A percentile compares a stretch with the other conserved stretches of the same genome.
phyloP scores from a whole-genome alignment of 1,140 invertebrate species.

The Cephus cinctus region DNA sequence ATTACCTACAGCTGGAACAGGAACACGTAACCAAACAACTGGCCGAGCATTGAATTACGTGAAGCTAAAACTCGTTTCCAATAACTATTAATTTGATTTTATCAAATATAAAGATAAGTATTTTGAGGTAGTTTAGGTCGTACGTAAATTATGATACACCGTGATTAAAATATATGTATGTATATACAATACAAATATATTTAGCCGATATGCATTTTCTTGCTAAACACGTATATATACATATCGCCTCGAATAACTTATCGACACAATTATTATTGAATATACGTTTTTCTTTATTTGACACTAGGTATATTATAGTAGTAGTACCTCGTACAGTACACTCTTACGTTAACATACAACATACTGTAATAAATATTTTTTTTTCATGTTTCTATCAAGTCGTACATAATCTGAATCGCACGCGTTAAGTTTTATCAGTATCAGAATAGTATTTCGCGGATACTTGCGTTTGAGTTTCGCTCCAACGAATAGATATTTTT shows the following conservation, averaged over 20 bases:
- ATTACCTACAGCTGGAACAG: too few species aligned
- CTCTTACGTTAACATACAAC: constrained; percentile 19
- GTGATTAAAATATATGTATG: too few species aligned
- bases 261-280: constrained; percentile 15
- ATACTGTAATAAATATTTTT: constrained; percentile 5
- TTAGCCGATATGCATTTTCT: constrained; percentile 17
- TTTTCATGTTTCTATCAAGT: too few species aligned
- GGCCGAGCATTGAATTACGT: too few species aligned
- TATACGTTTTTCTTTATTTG: constrained; percentile 17
- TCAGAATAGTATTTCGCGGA: constrained; percentile 13
- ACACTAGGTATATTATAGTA: constrained; percentile 22
- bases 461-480: neutral
- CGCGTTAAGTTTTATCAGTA: constrained; percentile 12
- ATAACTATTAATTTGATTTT: too few species aligned
- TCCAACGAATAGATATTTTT: too few species aligned
- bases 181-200: constrained; percentile 28
- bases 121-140: too few species aligned
- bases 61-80: too few species aligned
- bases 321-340: constrained; percentile 11
- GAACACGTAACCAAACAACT: too few species aligned
- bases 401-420: constrained; percentile 24
- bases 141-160: too few species aligned
- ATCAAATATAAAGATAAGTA: too few species aligned
- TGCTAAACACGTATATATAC: constrained; percentile 11
- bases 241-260: constrained; percentile 19